These are phyloP conservation scores for Uloborus diversus DNA, from an alignment of 1,140 invertebrate species.

Conservation along the genomic window DNA sequence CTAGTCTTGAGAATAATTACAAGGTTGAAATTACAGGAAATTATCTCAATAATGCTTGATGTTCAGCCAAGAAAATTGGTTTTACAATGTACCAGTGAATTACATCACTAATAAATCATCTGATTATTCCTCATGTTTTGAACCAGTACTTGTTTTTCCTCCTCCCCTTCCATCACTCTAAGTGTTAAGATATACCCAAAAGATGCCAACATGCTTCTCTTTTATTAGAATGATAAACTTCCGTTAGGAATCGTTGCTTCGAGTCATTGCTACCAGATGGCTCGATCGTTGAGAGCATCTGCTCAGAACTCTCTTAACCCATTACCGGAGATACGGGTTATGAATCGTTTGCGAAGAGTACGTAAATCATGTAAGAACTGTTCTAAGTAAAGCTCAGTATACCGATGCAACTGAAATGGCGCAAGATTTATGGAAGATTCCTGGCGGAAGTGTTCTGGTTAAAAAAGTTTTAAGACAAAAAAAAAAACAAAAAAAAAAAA, in stretches of 20 bases:
- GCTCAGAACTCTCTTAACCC: constrained; percentile 13
- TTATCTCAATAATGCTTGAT: too few species aligned
- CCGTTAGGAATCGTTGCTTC: neutral
- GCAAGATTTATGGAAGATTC: neutral
- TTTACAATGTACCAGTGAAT: too few species aligned
- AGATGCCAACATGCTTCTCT: constrained; percentile 6
- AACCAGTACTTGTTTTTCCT: too few species aligned
- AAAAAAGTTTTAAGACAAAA: neutral
- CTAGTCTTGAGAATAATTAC: too few species aligned
- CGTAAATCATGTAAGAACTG: too few species aligned
- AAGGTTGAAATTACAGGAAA: too few species aligned
- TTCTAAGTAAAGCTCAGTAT: too few species aligned
- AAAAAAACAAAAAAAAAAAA: neutral
- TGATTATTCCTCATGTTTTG: too few species aligned
- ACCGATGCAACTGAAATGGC: constrained; percentile 14
- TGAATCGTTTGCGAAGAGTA: constrained; percentile 5
- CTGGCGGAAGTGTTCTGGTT: neutral
- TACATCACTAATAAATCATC: too few species aligned
- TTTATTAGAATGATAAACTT: constrained; percentile 35
- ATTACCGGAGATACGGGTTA: constrained; percentile 12
- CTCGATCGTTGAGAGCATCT: constrained; percentile 27
- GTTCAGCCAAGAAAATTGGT: too few species aligned
- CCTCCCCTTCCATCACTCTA: too few species aligned
- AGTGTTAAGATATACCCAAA: too few species aligned
- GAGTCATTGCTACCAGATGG: constrained; percentile 39